Base-by-base conservation (phyloP, 2,888 invertebrate species). In the Xanthia togata region DNA sequence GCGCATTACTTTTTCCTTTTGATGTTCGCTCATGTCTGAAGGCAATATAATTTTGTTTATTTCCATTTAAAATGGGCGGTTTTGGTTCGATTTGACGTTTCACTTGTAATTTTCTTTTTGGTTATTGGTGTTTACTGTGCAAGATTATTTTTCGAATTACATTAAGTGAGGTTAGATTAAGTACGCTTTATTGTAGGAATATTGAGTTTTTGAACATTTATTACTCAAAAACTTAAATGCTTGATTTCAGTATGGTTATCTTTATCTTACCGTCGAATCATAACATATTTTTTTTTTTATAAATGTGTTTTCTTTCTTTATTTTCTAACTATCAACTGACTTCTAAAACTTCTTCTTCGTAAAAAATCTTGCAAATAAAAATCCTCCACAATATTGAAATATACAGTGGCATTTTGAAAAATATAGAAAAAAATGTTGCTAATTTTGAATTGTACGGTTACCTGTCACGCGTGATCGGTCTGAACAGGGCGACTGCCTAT, bases 1-100 rank as follows among this genome's bases (percentile, higher is more conserved):
- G 90, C 93, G 94, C 95, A 95, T 96, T 95, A 94, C 92, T 93
- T 94, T 95, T 95, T 95, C 94, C 95, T 94, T 96, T 96, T 95
- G 96, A 96, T 93, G 95, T 96, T 91, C 92, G 91, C 89, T 93
- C 94, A 92, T 93, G 93, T 93, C 93, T 92, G 87, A 92, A 91
- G 92, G 92, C 92, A 92, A 93, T 93, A 92, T 93, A 93, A 93
- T 93, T 95, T 93, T 93, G 93, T 93, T 93, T 93, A 91, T 93
- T 91, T 89, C 89, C 91, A 92, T 91, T 92, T 91, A 90, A 92
- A 92, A 77, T 74, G 80, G 83, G 82, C 31, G 89, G 82, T 89
- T 87, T 78, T 79, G 81, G 78, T 88, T 85, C 89, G 90, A 89
- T 87, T 87, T 84, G 87, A 87, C 87, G 86, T 87, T 88, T 80